Percentiles rank a stretch among this genome's conserved stretches.
Evolutionary conservation across 2,888 invertebrate species (phyloP).

Genomic region (Lycocerus yunnanus): DNA sequence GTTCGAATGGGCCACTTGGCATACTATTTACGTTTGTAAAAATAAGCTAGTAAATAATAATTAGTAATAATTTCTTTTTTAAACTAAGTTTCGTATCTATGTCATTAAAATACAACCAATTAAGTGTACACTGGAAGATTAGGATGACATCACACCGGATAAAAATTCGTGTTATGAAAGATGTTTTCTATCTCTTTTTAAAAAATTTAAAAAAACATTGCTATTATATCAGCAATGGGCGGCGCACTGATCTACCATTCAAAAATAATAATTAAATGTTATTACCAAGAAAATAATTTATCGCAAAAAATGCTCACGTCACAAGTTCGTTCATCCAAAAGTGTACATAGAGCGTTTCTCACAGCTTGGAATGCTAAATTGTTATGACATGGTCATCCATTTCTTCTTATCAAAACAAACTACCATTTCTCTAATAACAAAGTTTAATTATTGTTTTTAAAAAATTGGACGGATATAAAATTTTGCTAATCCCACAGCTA

Average conservation of each 20-base stretch:
- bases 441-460: too few relatives aligned
- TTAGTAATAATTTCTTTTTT: neutral
- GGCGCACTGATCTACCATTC: conserved; percentile 10
- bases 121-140: neutral
- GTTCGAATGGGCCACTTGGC: too few relatives aligned
- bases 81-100: neutral
- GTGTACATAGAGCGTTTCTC: neutral
- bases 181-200: conserved; percentile 27
- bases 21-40: too few relatives aligned
- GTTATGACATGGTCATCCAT: neutral
- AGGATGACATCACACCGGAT: conserved; percentile 2
- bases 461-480: neutral
- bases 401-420: neutral
- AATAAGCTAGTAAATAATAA: neutral
- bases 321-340: neutral
- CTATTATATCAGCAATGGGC: conserved; percentile 1
- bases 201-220: conserved; percentile 13
- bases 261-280: conserved; percentile 10
- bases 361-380: neutral
- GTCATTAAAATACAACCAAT: neutral
- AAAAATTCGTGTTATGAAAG: conserved; percentile 2
- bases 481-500: neutral
- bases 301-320: neutral
- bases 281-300: conserved; percentile 11
- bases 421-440: too few relatives aligned